phyloP scores from a whole-genome alignment of 2,888 invertebrate species.

The Pimpla rufipes region DNA sequence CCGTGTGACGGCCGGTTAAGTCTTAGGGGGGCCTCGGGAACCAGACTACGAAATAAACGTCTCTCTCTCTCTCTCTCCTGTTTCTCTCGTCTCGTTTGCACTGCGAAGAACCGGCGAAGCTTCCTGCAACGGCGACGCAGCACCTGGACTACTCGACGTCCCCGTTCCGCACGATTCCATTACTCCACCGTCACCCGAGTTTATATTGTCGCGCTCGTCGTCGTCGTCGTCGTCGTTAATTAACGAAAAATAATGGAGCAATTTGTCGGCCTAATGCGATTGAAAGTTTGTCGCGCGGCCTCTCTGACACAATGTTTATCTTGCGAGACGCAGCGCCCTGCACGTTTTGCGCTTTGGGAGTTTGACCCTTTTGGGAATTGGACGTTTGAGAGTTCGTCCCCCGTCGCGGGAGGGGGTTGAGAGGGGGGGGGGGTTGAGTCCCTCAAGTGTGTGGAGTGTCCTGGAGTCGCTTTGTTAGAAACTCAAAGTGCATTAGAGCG shows the following conservation, averaged over 20 bases:
- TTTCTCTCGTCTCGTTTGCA: background rate
- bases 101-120: no score
- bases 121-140: background rate
- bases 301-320: constrained; percentile 7
- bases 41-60: no score
- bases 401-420: constrained; percentile 17
- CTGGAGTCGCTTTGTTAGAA: constrained; percentile 37
- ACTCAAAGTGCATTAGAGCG: constrained; percentile 32
- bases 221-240: no score
- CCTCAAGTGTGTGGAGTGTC: no score
- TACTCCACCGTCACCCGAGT: constrained; percentile 46
- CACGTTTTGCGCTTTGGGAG: constrained; percentile 19
- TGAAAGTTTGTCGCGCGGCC: background rate
- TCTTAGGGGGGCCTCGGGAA: no score
- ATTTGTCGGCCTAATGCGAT: constrained; percentile 35
- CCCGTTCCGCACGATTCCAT: constrained; percentile 51
- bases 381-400: constrained; percentile 14
- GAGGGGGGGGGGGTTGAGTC: constrained; percentile 20
- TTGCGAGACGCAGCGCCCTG: background rate
- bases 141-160: constrained; percentile 29
- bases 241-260: constrained; percentile 38
- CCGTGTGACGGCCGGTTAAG: no score
- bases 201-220: no score
- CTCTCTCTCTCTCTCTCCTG: background rate
- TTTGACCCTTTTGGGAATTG: constrained; percentile 20